Base-by-base conservation (phyloP, 2,888 invertebrate species). In the Spilosoma lubricipeda region DNA sequence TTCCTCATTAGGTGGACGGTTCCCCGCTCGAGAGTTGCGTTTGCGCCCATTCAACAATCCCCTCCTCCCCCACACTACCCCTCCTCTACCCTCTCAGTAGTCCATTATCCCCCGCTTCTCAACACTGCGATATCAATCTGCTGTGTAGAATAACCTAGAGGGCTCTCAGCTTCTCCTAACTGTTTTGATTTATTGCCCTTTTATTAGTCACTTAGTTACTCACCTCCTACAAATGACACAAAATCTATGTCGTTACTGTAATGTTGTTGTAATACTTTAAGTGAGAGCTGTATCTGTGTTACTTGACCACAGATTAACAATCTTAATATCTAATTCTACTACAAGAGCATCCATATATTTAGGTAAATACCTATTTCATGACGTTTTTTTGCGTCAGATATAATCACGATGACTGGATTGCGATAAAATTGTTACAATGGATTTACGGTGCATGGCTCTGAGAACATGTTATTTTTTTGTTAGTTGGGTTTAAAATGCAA, bases 181-280 rank as follows among this genome's bases (percentile, higher is more conserved):
- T 93, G 93, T 93, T 94, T 91, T 93, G 95, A 95, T 94, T 95
- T 95, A 94, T 93, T 91, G 92, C 87, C 88, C 92, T 92, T 94
- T 94, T 95, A 93, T 93, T 93, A 90, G 88, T 87, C 89, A 89
- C 90, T 91, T 89, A 87, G 88, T 88, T 86, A 87, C 82, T 84
- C 80, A 80, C 82, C 85, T 83, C 72, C 81, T 88, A 85, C 88
- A 88, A 87, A 91, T 42, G 48, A 63, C 88, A 85, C 88, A 88
- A 87, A 91, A 56, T 67, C 27, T 30, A 52, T 39, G 11, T 39
- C 68, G 23, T 67, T 27, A 45, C 42, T 27, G 45, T 45, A 30
- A 45, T 42, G 27, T 59, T 0, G n/a, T 27, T 18, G 30, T 63
- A 63, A 4, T 63, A 30, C 15, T 63, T 30, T 7, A 2, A 63